These are phyloP conservation scores for Acronicta aceris DNA, from an alignment of 2,888 invertebrate species.

Conservation along the genomic window DNA sequence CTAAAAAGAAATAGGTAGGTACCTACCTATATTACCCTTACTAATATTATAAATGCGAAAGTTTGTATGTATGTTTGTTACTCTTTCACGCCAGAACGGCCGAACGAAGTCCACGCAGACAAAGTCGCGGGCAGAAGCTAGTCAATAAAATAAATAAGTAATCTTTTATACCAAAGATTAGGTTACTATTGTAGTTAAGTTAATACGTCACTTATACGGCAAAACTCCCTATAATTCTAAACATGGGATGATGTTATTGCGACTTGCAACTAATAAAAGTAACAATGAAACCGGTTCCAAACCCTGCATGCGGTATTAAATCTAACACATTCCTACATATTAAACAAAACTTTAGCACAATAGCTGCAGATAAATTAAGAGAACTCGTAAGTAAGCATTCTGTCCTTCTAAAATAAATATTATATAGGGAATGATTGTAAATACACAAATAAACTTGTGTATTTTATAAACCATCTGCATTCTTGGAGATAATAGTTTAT, in stretches of 20 bases:
- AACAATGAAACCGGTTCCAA: constrained; percentile 18
- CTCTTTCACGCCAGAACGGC: too few species aligned
- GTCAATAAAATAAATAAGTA: too few species aligned
- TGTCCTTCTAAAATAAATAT: constrained; percentile 16
- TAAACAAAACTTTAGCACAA: constrained; percentile 39
- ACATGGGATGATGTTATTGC: constrained; percentile 15
- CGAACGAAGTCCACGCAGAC: too few species aligned
- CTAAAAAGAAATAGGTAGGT: too few species aligned
- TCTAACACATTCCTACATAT: constrained; percentile 24
- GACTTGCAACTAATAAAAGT: constrained; percentile 26
- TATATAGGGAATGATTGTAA: constrained; percentile 29
- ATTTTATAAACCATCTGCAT: constrained; percentile 40
- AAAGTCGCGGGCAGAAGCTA: too few species aligned
- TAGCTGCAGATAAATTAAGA: constrained; percentile 22
- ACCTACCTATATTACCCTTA: too few species aligned
- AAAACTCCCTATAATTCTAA: constrained; percentile 28
- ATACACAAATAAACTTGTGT: constrained; percentile 36
- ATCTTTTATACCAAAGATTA: too few species aligned
- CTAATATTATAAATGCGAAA: too few species aligned
- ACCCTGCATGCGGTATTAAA: constrained; percentile 34
- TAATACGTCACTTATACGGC: constrained; percentile 4
- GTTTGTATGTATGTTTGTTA: too few species aligned
- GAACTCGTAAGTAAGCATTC: constrained; percentile 30
- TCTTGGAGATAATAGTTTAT: constrained; percentile 42
- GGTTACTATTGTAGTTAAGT: too few species aligned